Evolutionary conservation across 2,113 vertebrate genomes (phyloP).

Genomic region (Gadus chalcogrammus): DNA sequence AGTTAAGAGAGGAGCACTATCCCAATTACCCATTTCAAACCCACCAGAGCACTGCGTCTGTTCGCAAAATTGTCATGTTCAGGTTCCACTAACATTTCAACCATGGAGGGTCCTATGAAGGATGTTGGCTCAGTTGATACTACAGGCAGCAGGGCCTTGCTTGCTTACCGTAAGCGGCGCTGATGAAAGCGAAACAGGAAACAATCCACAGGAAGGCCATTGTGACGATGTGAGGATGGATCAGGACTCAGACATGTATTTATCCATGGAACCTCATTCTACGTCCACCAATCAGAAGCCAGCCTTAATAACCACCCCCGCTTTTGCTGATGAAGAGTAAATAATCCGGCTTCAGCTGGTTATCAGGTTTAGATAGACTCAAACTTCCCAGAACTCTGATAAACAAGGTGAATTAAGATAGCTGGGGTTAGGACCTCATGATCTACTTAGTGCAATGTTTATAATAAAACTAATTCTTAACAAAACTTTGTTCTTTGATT

Average conservation of each 20-base stretch:
- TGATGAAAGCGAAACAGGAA: slow-evolving; percentile 67
- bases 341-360: slow-evolving; percentile 34
- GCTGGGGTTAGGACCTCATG: neutral
- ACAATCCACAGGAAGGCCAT: slow-evolving; percentile 73
- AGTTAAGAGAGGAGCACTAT: neutral
- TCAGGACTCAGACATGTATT: slow-evolving; percentile 21
- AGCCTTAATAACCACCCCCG: neutral
- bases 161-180: slow-evolving; percentile 56
- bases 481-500: too few relatives aligned
- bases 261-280: slow-evolving; percentile 6
- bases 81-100: neutral
- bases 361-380: slow-evolving; percentile 34
- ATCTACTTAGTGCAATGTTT: too few relatives aligned
- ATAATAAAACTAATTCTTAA: too few relatives aligned
- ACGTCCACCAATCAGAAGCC: slow-evolving; percentile 30
- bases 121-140: neutral
- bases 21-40: too few relatives aligned
- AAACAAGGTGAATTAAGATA: neutral
- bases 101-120: neutral
- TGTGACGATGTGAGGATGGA: slow-evolving; percentile 11
- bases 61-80: too few relatives aligned
- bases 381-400: neutral
- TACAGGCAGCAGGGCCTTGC: neutral
- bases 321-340: neutral
- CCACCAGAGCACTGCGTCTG: too few relatives aligned